These are phyloP conservation scores for Furcula furcula DNA, from an alignment of 2,888 invertebrate species.

Conservation along the genomic window DNA sequence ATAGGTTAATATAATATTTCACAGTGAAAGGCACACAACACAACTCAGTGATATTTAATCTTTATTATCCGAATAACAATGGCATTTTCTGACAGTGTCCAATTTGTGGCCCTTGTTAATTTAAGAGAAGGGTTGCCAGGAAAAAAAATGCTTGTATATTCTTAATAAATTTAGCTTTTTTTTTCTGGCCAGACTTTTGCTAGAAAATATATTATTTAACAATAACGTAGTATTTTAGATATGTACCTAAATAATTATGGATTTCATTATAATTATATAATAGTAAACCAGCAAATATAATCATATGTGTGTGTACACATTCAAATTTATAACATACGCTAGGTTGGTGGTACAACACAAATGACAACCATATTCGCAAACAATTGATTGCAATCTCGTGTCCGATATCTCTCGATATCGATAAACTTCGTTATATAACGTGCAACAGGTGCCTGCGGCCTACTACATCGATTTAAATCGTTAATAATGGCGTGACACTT, in stretches of 20 bases:
- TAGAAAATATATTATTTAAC: too few species aligned
- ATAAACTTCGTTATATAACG: conserved; percentile 28
- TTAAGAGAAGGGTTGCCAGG: conserved; percentile 20
- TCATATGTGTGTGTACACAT: too few species aligned
- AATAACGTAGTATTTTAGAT: too few species aligned
- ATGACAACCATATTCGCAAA: conserved; percentile 25
- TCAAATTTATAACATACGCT: too few species aligned
- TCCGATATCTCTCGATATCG: conserved; percentile 31
- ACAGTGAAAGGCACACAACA: conserved; percentile 23
- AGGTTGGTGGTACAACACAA: too few species aligned
- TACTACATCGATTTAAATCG: conserved; percentile 16
- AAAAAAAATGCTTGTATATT: too few species aligned
- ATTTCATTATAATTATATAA: too few species aligned
- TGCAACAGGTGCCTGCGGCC: conserved; percentile 36
- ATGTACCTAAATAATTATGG: too few species aligned
- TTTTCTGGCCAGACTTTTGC: too few species aligned
- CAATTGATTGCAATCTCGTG: conserved; percentile 37
- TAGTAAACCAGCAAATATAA: too few species aligned
- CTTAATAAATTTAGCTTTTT: too few species aligned
- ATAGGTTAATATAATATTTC: too few species aligned
- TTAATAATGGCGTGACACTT: conserved; percentile 14
- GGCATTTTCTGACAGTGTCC: conserved; percentile 18
- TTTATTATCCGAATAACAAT: conserved; percentile 22
- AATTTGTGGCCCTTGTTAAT: conserved; percentile 12
- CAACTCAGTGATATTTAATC: conserved; percentile 27